Evolutionary conservation across 2,797 vertebrate genomes (phyloP), one percentile per base, ranked within the genome.

Genomic region (Gallinago solitaria): DNA sequence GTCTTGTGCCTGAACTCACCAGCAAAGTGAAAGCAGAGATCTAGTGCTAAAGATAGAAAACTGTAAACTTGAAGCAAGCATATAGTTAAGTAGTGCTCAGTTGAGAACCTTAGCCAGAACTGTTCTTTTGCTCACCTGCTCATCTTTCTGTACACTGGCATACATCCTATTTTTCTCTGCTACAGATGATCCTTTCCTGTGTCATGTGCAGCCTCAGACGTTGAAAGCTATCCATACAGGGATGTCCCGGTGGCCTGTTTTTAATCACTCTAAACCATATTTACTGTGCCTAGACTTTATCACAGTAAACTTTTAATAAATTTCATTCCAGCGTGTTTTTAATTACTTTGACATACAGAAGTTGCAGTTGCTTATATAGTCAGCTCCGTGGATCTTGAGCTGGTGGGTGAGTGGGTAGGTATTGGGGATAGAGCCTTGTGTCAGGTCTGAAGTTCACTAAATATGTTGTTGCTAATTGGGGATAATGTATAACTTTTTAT

Each of bases 401-500:
- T 97, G 95, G 94, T 97, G 95, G 96, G 90, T 96, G 92, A 96
- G 63, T 95, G 87, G 91, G 69, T 97, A 95, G 95, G 92, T 96
- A 94, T 71, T 95, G 96, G 97, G 97, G 90, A 91, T 74, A 89
- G 84, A 91, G 51, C 87, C 82, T 96, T 85, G 86, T 9, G 9
- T 86, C 65, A 97, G 87, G 85, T 97, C 78, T 93, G 97, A 97
- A 97, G 91, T 90, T 97, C 93, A 94, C 63, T 94, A 94, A 94
- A 33, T 90, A 96, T 96, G 96, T 98, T 94, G 90, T 97, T 96
- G 89, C 95, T 91, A 91, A 94, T 96, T 98, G 97, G 98, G 98
- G 98, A 95, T 98, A 96, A 97, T 97, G 98, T 98, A 96, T 97
- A 98, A 98, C 97, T 98, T 99, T 96, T 99, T 99, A 98, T 99